Conservation (phyloP, 2,113 vertebrate species). For the Cromileptes altivelis region DNA sequence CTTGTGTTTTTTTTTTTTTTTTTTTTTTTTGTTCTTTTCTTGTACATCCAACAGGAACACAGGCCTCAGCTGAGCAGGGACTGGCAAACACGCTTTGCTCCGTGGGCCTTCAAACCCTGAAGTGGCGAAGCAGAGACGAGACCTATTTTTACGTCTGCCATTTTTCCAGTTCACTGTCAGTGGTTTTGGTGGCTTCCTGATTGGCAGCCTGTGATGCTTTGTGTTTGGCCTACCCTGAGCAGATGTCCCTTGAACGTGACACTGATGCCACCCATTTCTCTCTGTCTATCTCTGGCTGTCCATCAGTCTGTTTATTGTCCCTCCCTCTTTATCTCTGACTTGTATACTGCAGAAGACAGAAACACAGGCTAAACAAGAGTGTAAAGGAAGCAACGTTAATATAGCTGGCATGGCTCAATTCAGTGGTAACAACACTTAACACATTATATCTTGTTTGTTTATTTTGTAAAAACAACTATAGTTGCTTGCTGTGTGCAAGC, state of each 20-base stretch:
- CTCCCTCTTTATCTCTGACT: slow-evolving; percentile 12
- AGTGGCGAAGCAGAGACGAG: slow-evolving; percentile 32
- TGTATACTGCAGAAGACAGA: not conserved
- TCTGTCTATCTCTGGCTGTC: slow-evolving; percentile 9
- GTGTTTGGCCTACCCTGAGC: slow-evolving; percentile 51
- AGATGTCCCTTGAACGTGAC: slow-evolving; percentile 64
- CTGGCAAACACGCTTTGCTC: slow-evolving; percentile 44
- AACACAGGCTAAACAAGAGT: not conserved
- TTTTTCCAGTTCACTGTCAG: slow-evolving; percentile 70
- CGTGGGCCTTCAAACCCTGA: slow-evolving; percentile 42
- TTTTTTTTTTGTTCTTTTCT: slow-evolving; percentile 23
- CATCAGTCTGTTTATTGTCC: slow-evolving; percentile 14
- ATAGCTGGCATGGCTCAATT: too few relatives aligned
- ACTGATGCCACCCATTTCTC: slow-evolving; percentile 24
- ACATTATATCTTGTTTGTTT: too few relatives aligned
- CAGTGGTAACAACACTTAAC: too few relatives aligned
- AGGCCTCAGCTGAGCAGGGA: slow-evolving; percentile 45
- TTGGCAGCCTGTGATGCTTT: slow-evolving; percentile 52
- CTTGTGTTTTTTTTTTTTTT: not conserved
- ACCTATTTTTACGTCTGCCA: slow-evolving; percentile 74
- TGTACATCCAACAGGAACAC: slow-evolving; percentile 32
- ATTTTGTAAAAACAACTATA: not conserved
- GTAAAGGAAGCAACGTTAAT: not conserved
- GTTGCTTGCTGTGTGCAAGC: not conserved
- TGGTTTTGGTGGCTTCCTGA: slow-evolving; percentile 69